Conservation (phyloP, 2,888 invertebrate genomes). For the Lasioglossum leucozonium region DNA sequence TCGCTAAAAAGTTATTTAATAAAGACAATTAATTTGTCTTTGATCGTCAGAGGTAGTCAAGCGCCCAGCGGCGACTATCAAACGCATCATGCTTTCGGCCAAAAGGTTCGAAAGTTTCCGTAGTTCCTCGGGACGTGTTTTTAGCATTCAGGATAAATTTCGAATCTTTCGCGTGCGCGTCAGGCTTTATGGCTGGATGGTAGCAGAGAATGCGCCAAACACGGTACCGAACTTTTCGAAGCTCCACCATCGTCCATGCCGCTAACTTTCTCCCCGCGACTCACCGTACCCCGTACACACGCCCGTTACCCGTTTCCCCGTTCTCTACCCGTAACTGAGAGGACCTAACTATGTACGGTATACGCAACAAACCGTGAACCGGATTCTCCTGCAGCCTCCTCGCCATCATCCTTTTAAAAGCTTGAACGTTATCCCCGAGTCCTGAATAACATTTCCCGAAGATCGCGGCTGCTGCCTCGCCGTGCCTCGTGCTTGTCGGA, state of each 20-base stretch:
- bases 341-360: conserved; percentile 35
- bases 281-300: not conserved
- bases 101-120: not conserved
- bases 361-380: conserved; percentile 29
- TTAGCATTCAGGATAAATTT: conserved; percentile 22
- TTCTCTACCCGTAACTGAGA: not conserved
- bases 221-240: conserved; percentile 30
- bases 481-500: not conserved
- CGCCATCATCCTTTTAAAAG: not conserved
- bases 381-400: not conserved
- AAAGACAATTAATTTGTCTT: not conserved
- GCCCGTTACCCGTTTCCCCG: not conserved
- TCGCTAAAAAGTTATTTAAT: not conserved
- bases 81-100: not conserved
- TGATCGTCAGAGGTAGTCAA: not conserved
- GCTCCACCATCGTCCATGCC: conserved; percentile 24
- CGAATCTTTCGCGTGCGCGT: conserved; percentile 30
- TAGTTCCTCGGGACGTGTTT: conserved; percentile 33
- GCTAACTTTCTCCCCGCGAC: conserved; percentile 27
- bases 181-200: conserved; percentile 21
- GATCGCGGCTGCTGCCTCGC: not conserved
- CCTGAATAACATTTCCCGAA: not conserved
- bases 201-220: conserved; percentile 27
- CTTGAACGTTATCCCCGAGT: not conserved
- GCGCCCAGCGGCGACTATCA: not conserved